phyloP scores from a whole-genome alignment of 1,140 invertebrate species.

The Anastrepha obliqua region DNA sequence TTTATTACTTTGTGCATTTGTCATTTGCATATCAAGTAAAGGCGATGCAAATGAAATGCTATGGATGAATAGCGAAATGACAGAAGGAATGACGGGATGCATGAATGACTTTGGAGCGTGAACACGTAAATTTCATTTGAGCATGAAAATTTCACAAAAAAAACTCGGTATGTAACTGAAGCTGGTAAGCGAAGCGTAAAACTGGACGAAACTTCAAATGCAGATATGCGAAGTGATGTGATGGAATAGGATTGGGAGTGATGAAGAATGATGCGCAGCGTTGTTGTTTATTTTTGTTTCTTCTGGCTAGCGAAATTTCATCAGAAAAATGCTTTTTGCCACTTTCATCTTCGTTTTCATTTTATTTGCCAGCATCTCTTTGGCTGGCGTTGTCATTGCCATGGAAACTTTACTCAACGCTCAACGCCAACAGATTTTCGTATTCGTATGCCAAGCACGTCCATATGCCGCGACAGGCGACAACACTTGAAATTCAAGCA shows the following conservation, averaged over 20 bases:
- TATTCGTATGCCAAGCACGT: constrained; percentile 25
- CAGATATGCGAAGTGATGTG: neutral
- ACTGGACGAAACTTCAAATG: neutral
- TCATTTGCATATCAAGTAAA: constrained; percentile 29
- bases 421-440: neutral
- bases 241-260: neutral
- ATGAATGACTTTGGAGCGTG: neutral
- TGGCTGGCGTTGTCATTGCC: neutral
- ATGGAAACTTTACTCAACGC: neutral
- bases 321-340: neutral
- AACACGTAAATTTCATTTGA: constrained; percentile 24
- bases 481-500: neutral
- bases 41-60: neutral
- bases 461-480: neutral
- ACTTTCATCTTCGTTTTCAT: neutral
- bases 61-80: constrained; percentile 16
- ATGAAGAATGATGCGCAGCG: neutral
- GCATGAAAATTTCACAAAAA: constrained; percentile 10
- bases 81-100: neutral
- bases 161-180: neutral
- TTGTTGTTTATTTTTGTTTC: neutral
- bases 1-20: constrained; percentile 6
- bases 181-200: neutral
- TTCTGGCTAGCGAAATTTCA: neutral
- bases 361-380: neutral